phyloP scores from a whole-genome alignment of 2,113 vertebrate species.

The Pseudolaguvia tuberculata region DNA sequence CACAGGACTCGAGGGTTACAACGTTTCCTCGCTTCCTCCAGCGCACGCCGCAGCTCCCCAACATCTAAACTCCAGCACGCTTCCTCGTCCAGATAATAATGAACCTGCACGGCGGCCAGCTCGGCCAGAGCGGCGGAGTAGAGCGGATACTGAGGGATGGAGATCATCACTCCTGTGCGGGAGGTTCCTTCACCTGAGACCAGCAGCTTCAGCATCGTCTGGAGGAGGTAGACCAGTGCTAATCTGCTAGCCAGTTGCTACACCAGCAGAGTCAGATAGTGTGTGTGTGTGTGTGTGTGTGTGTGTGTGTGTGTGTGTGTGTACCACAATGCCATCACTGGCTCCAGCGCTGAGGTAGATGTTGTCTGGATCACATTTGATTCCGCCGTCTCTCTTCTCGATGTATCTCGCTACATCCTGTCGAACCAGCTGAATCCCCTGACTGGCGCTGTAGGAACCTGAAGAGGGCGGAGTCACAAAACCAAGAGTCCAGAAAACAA shows the following conservation, averaged over 20 bases:
- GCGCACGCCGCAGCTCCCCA: slow-evolving; percentile 60
- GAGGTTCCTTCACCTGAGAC: slow-evolving; percentile 58
- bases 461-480: not conserved
- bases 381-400: slow-evolving; percentile 66
- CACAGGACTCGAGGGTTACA: slow-evolving; percentile 70
- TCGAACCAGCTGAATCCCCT: slow-evolving; percentile 66
- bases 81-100: slow-evolving; percentile 74
- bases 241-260: not conserved
- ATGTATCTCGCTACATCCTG: slow-evolving; percentile 68
- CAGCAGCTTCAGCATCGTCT: slow-evolving; percentile 73
- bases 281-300: not conserved
- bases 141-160: slow-evolving; percentile 78
- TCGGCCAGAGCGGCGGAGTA: slow-evolving; percentile 72
- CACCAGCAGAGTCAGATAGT: not conserved
- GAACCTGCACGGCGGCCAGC: slow-evolving; percentile 64
- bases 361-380: slow-evolving; percentile 60
- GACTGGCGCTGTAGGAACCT: slow-evolving; percentile 73
- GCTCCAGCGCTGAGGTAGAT: slow-evolving; percentile 73
- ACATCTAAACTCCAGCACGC: slow-evolving; percentile 67
- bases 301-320: not conserved
- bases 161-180: slow-evolving; percentile 71
- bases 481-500: not conserved
- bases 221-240: not conserved
- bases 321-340: slow-evolving; percentile 70
- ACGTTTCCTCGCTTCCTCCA: slow-evolving; percentile 54